Conservation (phyloP, 2,888 invertebrate genomes). For the Adelognathus sp. region DNA sequence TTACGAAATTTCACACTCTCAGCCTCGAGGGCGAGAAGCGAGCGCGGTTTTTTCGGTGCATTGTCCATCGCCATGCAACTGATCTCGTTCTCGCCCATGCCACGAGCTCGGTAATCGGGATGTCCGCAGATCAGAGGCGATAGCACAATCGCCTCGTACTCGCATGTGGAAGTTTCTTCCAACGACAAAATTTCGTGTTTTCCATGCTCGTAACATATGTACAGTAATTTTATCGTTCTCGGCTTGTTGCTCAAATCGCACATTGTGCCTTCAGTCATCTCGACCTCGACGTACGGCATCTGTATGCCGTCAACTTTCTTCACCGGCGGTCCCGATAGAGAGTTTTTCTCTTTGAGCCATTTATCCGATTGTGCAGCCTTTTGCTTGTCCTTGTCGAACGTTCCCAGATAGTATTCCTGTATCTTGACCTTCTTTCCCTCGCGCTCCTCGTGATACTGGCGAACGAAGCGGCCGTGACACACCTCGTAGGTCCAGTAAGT, state of each 20-base stretch:
- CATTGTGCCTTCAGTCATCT: conserved; percentile 93
- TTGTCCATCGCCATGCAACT: conserved; percentile 87
- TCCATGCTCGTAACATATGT: conserved; percentile 94
- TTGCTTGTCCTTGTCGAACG: conserved; percentile 87
- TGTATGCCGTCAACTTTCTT: conserved; percentile 94
- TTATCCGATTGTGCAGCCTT: conserved; percentile 83
- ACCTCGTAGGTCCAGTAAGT: conserved; percentile 98
- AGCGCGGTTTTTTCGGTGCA: conserved; percentile 88
- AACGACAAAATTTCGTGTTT: conserved; percentile 96
- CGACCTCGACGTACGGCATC: conserved; percentile 93
- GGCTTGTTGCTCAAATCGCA: conserved; percentile 96
- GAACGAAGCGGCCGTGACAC: conserved; percentile 94
- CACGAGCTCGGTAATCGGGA: conserved; percentile 92
- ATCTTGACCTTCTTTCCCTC: conserved; percentile 92
- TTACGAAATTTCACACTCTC: conserved; percentile 88
- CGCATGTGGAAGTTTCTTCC: conserved; percentile 96
- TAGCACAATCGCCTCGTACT: conserved; percentile 95
- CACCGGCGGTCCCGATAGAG: conserved; percentile 81
- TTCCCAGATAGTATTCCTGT: conserved; percentile 93
- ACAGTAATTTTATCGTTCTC: conserved; percentile 90
- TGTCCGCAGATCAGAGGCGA: conserved; percentile 94
- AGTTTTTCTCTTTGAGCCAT: conserved; percentile 83
- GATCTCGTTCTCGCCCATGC: conserved; percentile 89
- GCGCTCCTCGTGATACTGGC: conserved; percentile 97
- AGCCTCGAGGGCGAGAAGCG: conserved; percentile 87